Evolutionary conservation across 2,888 invertebrate genomes (phyloP).

Genomic region (Toxonevra muliebris): DNA sequence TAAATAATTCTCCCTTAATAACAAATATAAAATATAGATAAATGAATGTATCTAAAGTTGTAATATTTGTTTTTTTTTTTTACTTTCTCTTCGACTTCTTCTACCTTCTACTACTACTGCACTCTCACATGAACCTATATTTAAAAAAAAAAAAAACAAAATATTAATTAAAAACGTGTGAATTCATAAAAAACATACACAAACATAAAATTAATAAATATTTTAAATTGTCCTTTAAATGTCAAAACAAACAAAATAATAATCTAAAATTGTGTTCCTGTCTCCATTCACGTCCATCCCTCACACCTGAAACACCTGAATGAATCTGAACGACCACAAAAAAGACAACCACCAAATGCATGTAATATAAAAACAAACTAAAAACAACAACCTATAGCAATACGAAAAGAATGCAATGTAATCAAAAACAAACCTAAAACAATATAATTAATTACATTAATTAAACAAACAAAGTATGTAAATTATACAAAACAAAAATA

Average conservation of each 20-base stretch:
- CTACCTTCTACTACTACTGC: slow-evolving; percentile 43
- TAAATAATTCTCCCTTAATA: too few species aligned
- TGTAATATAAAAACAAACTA: slow-evolving; percentile 1
- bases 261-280: too few species aligned
- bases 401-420: not conserved
- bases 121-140: slow-evolving; percentile 31
- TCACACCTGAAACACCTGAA: too few species aligned
- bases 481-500: slow-evolving; percentile 7
- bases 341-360: not conserved
- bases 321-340: too few species aligned
- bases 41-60: slow-evolving; percentile 54
- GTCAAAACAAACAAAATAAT: too few species aligned
- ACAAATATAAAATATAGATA: not conserved
- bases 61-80: slow-evolving; percentile 40
- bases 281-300: too few species aligned
- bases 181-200: slow-evolving; percentile 16
- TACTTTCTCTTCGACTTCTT: slow-evolving; percentile 48
- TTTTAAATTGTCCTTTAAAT: too few species aligned
- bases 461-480: slow-evolving; percentile 11
- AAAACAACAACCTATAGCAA: slow-evolving; percentile 1
- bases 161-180: not conserved
- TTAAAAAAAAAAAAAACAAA: slow-evolving; percentile 25
- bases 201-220: not conserved
- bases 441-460: not conserved
- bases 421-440: not conserved